Conservation (phyloP, 2,888 invertebrate species). For the Heliconius charithonia region DNA sequence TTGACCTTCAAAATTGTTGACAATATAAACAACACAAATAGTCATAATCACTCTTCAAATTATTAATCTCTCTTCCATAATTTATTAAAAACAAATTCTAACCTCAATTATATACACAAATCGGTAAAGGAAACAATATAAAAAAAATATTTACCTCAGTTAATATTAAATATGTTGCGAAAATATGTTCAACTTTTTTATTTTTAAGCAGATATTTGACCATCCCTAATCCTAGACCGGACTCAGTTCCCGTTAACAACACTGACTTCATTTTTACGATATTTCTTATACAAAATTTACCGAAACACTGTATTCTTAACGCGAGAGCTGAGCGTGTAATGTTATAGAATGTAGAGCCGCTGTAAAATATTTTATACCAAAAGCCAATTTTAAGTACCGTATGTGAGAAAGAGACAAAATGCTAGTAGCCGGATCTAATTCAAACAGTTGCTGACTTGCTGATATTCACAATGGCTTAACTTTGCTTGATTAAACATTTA, state of each 20-base stretch:
- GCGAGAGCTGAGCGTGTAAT: neutral
- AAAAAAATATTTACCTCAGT: constrained; percentile 8
- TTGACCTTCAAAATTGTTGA: neutral
- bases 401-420: constrained; percentile 8
- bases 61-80: neutral
- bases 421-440: constrained; percentile 5
- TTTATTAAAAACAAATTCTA: neutral
- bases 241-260: constrained; percentile 11
- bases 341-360: neutral
- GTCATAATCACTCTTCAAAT: neutral
- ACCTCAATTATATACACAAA: neutral
- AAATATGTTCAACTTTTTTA: constrained; percentile 16
- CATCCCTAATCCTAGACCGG: neutral
- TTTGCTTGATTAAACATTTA: neutral
- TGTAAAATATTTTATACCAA: constrained; percentile 1
- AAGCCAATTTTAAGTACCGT: neutral
- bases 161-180: neutral
- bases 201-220: constrained; percentile 1
- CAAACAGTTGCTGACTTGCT: neutral
- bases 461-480: neutral
- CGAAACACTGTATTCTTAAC: neutral
- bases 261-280: constrained; percentile 7
- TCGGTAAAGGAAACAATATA: neutral
- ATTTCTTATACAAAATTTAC: constrained; percentile 4
- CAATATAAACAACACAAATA: neutral